Evolutionary conservation across 2,888 invertebrate species (phyloP).

Genomic region (Pterostichus madidus): DNA sequence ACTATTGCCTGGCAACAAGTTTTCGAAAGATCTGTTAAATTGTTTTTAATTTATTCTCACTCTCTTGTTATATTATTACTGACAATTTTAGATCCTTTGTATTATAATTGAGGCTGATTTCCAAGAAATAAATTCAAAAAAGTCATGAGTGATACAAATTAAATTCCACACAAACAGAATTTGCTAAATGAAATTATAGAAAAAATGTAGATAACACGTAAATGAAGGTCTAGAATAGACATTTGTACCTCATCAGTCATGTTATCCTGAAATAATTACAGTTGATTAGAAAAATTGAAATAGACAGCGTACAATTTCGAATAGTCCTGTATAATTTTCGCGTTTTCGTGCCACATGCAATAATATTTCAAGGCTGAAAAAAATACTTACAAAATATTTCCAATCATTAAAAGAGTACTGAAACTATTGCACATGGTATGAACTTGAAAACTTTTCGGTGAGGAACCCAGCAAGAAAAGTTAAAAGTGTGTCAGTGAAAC

Average conservation of each 20-base stretch:
- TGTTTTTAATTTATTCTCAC: no score
- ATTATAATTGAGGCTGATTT: no score
- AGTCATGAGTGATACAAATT: no score
- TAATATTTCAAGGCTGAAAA: conserved; percentile 3
- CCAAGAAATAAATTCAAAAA: no score
- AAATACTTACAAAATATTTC: conserved; percentile 12
- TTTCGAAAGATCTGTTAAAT: no score
- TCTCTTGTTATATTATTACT: no score
- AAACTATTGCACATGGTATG: conserved; percentile 16
- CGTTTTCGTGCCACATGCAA: conserved; percentile 44
- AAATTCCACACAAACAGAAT: no score
- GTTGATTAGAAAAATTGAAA: conserved; percentile 51
- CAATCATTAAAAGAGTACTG: conserved; percentile 20
- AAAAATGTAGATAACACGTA: background rate
- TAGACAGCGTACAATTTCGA: conserved; percentile 43
- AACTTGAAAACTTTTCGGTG: conserved; percentile 36
- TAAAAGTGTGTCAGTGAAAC: conserved; percentile 53
- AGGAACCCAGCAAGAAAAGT: conserved; percentile 22
- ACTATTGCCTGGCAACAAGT: no score
- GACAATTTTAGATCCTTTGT: no score
- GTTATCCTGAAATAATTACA: conserved; percentile 25
- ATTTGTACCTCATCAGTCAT: conserved; percentile 33
- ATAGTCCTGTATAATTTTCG: conserved; percentile 28
- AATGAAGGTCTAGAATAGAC: background rate
- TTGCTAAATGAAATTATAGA: background rate